A percentile compares a stretch with the other conserved stretches of the same genome.
Evolutionary conservation across 2,888 invertebrate species (phyloP).

Genomic region (Eilema griseolum): DNA sequence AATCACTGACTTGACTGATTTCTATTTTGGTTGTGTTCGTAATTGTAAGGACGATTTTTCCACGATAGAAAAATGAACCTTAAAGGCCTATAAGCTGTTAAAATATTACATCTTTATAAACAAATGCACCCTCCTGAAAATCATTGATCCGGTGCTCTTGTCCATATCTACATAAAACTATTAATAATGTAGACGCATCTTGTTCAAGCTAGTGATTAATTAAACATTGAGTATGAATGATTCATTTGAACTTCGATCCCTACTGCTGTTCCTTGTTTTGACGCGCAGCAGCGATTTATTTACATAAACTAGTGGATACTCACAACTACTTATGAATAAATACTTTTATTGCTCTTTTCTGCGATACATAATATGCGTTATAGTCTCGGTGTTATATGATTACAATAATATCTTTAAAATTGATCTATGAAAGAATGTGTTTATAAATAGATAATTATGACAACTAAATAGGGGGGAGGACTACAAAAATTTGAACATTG

Average conservation of each 20-base stretch:
- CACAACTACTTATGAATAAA: not conserved
- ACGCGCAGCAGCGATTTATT: not conserved
- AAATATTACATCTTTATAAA: too few species aligned
- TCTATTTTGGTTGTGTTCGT: too few species aligned
- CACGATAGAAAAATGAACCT: not conserved
- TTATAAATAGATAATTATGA: too few species aligned
- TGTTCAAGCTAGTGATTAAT: not conserved
- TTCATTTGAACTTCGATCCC: constrained; percentile 18
- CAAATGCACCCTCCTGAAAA: not conserved
- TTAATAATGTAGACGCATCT: not conserved
- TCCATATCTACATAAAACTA: not conserved
- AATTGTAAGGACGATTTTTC: too few species aligned
- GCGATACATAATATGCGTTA: not conserved
- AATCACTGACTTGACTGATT: too few species aligned
- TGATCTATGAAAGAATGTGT: too few species aligned
- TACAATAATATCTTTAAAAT: not conserved
- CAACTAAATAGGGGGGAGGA: not conserved
- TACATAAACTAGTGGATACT: not conserved
- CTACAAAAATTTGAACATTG: too few species aligned
- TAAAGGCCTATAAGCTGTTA: not conserved
- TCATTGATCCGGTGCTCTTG: not conserved
- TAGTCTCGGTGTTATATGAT: not conserved
- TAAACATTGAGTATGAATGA: constrained; percentile 4
- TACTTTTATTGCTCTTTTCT: not conserved
- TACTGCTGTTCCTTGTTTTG: not conserved